Evolutionary conservation across 2,888 invertebrate genomes (phyloP).

Genomic region (Fissipunctia ypsillon): DNA sequence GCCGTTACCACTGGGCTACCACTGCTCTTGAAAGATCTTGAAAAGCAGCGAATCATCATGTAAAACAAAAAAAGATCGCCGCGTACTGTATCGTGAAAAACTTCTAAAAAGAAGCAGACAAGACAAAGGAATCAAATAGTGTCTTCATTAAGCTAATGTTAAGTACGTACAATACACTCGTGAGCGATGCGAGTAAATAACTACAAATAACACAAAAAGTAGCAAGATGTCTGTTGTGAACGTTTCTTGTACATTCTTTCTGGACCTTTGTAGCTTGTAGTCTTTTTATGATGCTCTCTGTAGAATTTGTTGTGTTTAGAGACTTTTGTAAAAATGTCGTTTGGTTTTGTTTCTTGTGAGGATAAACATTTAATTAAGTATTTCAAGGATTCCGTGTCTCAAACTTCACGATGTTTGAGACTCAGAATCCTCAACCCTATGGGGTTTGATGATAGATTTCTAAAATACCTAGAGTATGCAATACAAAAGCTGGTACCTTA

Average conservation of each 20-base stretch:
- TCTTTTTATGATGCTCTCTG: slow-evolving; percentile 35
- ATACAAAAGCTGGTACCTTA: neutral
- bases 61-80: neutral
- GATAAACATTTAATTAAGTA: slow-evolving; percentile 3
- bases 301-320: slow-evolving; percentile 33
- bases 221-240: slow-evolving; percentile 29
- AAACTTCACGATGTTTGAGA: neutral
- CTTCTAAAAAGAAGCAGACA: slow-evolving; percentile 9
- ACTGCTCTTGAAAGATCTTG: no score
- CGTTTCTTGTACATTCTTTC: slow-evolving; percentile 47
- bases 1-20: no score
- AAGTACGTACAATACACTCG: slow-evolving; percentile 45
- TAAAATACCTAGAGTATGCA: no score
- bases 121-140: slow-evolving; percentile 48
- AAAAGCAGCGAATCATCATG: neutral
- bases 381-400: neutral
- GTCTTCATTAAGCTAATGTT: slow-evolving; percentile 52
- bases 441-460: neutral
- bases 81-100: neutral
- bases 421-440: neutral
- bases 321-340: slow-evolving; percentile 26
- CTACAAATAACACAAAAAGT: slow-evolving; percentile 46
- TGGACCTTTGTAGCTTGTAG: slow-evolving; percentile 43
- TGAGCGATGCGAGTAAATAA: slow-evolving; percentile 54
- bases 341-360: neutral